phyloP scores from a whole-genome alignment of 2,113 vertebrate species.

The Pimephales promelas region DNA sequence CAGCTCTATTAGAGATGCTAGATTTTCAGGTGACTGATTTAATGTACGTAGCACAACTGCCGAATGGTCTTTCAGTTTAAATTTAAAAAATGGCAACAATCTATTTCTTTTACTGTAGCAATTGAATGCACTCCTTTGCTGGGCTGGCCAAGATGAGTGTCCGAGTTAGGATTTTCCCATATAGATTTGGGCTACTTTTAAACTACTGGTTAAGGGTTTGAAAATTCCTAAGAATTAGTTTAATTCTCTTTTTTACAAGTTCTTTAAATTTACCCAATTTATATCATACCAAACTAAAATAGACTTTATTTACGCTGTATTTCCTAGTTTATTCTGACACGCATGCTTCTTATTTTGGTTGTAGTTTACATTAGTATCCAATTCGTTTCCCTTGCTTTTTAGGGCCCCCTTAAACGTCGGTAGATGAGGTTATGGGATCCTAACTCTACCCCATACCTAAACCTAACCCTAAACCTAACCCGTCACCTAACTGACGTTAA shows the following conservation, averaged over 20 bases:
- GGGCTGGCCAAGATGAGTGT: too few relatives aligned
- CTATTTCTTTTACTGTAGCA: background rate
- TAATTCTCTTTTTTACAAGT: too few relatives aligned
- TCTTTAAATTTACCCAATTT: too few relatives aligned
- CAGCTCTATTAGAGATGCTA: background rate
- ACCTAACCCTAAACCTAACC: too few relatives aligned
- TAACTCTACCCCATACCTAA: too few relatives aligned
- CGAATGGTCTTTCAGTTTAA: background rate
- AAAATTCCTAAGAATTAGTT: too few relatives aligned
- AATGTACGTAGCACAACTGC: background rate
- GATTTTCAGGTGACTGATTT: slow-evolving; percentile 1
- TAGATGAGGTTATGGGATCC: too few relatives aligned
- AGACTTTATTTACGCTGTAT: background rate
- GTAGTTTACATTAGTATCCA: background rate
- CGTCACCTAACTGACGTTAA: too few relatives aligned
- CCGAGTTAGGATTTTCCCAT: background rate
- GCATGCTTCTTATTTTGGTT: background rate
- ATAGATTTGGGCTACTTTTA: background rate
- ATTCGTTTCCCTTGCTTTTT: too few relatives aligned
- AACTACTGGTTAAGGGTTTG: background rate
- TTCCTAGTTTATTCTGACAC: background rate
- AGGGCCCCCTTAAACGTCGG: too few relatives aligned
- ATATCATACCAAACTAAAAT: too few relatives aligned
- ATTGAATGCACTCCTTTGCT: background rate
- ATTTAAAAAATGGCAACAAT: background rate